A percentile compares a stretch with the other conserved stretches of the same genome.
Conservation (phyloP, 2,888 invertebrate genomes). For the Sinotaia quadrata region DNA sequence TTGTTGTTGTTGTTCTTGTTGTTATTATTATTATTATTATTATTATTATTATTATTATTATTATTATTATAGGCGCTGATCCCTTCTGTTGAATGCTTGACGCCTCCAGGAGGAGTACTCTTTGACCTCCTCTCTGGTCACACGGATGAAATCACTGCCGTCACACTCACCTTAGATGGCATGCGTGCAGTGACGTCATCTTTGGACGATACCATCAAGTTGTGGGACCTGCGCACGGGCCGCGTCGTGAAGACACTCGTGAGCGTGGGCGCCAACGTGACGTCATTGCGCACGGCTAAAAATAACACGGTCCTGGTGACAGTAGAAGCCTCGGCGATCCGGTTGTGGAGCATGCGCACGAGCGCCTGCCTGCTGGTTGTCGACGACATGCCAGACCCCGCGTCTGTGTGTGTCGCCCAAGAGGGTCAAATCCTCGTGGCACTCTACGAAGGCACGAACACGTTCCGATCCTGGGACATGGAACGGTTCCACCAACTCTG, state of each 20-base stretch:
- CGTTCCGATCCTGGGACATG: slow-evolving; percentile 61
- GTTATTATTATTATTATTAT: too few species aligned
- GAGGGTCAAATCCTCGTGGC: slow-evolving; percentile 62
- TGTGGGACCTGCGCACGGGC: slow-evolving; percentile 67
- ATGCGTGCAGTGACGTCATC: slow-evolving; percentile 63
- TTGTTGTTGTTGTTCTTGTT: too few species aligned
- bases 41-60: neutral
- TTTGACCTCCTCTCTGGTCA: slow-evolving; percentile 68
- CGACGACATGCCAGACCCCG: slow-evolving; percentile 61
- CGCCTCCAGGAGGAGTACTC: slow-evolving; percentile 66
- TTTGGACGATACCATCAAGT: slow-evolving; percentile 65
- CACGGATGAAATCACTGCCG: slow-evolving; percentile 64
- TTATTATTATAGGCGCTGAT: slow-evolving; percentile 46
- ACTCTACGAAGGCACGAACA: slow-evolving; percentile 64
- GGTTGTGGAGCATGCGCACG: slow-evolving; percentile 59
- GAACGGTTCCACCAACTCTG: slow-evolving; percentile 45
- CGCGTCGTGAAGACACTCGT: slow-evolving; percentile 60
- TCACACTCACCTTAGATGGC: slow-evolving; percentile 63
- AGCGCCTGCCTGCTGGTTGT: slow-evolving; percentile 50
- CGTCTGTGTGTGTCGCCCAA: slow-evolving; percentile 56
- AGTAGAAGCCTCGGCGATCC: slow-evolving; percentile 57
- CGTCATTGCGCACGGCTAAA: slow-evolving; percentile 49
- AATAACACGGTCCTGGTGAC: slow-evolving; percentile 58
- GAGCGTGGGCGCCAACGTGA: slow-evolving; percentile 60
- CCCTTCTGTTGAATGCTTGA: slow-evolving; percentile 66